Evolutionary conservation across 2,888 invertebrate genomes (phyloP).

Genomic region (Agrochola litura): DNA sequence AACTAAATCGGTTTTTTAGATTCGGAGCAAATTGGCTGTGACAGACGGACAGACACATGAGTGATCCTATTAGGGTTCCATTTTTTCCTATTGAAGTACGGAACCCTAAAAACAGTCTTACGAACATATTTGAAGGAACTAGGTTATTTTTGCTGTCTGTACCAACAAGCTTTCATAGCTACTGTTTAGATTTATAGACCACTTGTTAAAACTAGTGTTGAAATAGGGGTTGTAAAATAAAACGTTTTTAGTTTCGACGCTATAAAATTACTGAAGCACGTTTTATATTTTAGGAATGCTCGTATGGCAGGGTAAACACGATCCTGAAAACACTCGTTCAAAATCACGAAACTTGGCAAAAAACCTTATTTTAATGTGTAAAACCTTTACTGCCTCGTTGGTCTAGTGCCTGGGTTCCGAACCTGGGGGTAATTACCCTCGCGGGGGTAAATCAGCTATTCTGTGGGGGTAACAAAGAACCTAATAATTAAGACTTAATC

Average conservation of each 20-base stretch:
- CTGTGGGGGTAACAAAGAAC: too few relatives aligned
- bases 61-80: too few relatives aligned
- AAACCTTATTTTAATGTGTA: background rate
- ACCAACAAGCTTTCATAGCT: background rate
- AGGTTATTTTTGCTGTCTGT: background rate
- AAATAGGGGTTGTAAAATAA: conserved; percentile 1
- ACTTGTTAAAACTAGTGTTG: conserved; percentile 8
- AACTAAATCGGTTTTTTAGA: too few relatives aligned
- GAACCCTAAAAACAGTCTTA: background rate
- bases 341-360: background rate
- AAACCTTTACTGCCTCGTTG: background rate
- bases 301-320: background rate
- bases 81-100: too few relatives aligned
- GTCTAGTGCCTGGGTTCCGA: too few relatives aligned
- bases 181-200: conserved; percentile 14
- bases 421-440: too few relatives aligned
- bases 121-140: background rate
- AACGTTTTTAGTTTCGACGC: background rate
- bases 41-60: too few relatives aligned
- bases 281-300: background rate
- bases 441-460: too few relatives aligned
- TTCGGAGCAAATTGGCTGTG: too few relatives aligned
- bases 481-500: too few relatives aligned
- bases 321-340: background rate
- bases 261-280: background rate